Base-by-base conservation (phyloP, 2,797 vertebrate species). In the Pempheris klunzingeri region DNA sequence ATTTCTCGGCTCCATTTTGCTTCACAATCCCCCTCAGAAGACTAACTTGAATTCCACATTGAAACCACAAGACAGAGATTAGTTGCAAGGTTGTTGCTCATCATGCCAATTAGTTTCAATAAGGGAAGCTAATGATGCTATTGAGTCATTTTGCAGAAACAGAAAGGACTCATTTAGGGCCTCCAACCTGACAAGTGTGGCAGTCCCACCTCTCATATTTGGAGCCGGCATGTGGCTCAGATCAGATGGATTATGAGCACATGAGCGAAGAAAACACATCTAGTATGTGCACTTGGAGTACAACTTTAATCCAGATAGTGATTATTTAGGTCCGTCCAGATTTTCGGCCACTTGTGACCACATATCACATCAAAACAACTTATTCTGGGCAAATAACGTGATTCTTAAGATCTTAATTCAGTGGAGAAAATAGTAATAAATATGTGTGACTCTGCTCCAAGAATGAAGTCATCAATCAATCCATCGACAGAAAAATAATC, bases 21-120 rank as follows among this genome's bases (percentile, higher is more conserved):
- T 75, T 75, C 49, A 36, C 64, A 72, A 64, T 43, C 18, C 39
- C 11, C 22, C 36, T 46, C 7, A 34, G 71, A 14, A 17, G 22
- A 57, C 22, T 36, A 41, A 59, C 54, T 59, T 9, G 55, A 67
- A 67, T 20, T 72, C 43, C 53, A 74, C 53, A 78, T 50, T 76
- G 65, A 59, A 84, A 77, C 50, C 83, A 87, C 44, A 77, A 82
- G 82, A 85, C 76, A 47, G 69, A 79, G 47, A 83, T 87, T 76
- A 83, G 63, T 5, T 7, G 69, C 47, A 57, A 67, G 55, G 77
- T 64, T 80, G 78, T 50, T 70, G 66, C 71, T 73, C 79, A 81
- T 76, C 75, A 77, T 67, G 54, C 30, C 70, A 72, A 63, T 84
- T 79, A 77, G 41, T 55, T 55, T 70, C 59, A 80, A 71, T 72